Conservation (phyloP, 2,113 vertebrate genomes). For the Gnathonemus echidnorhynchus region DNA sequence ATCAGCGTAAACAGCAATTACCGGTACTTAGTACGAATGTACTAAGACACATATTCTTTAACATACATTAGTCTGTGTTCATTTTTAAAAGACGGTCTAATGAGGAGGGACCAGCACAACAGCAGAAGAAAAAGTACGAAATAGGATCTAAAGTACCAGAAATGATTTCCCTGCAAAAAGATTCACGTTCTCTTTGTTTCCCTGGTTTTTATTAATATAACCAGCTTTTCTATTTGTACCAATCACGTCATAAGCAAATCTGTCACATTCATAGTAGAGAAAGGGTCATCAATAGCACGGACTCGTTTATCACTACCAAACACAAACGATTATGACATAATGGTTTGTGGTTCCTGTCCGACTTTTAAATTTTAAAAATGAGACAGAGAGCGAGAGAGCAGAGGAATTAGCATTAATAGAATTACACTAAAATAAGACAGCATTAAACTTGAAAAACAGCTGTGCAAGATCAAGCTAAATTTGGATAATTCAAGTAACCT, state of each 20-base stretch:
- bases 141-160: background rate
- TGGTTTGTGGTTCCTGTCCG: background rate
- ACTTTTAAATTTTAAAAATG: background rate
- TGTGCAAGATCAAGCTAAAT: constrained; percentile 1
- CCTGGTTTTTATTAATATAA: background rate
- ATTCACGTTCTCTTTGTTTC: background rate
- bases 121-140: background rate
- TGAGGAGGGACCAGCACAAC: background rate
- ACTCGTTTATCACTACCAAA: background rate
- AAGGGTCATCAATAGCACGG: background rate
- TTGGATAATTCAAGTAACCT: constrained; percentile 2
- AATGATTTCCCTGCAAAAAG: background rate
- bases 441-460: background rate
- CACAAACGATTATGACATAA: background rate
- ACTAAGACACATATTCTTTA: background rate
- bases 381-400: background rate
- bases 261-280: background rate
- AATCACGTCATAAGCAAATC: background rate
- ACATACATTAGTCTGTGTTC: background rate
- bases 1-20: background rate
- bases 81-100: background rate
- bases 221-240: background rate
- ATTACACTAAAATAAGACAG: background rate
- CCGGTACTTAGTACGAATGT: background rate
- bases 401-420: background rate